phyloP scores from a whole-genome alignment of 1,140 invertebrate species.

The Drosophila athabasca region DNA sequence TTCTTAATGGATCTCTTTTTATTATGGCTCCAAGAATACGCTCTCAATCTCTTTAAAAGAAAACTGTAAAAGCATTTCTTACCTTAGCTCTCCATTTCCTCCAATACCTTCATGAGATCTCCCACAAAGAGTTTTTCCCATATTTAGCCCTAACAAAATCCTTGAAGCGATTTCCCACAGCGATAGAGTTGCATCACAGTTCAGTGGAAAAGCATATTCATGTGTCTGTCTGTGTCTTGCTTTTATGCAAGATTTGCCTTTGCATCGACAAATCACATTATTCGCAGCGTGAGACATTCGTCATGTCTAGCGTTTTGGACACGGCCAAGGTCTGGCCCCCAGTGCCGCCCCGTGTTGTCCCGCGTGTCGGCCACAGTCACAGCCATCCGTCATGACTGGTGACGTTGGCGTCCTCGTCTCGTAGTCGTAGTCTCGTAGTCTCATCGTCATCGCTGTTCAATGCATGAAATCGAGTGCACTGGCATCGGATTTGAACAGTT shows the following conservation, averaged over 20 bases:
- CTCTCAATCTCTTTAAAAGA: neutral
- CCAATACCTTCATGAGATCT: neutral
- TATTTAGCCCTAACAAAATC: conserved; percentile 5
- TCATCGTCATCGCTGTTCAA: conserved; percentile 43
- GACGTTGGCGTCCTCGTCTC: conserved; percentile 62
- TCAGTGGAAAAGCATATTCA: conserved; percentile 17
- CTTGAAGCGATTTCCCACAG: conserved; percentile 37
- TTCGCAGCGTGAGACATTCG: conserved; percentile 68
- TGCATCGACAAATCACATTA: conserved; percentile 69
- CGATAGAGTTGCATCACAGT: conserved; percentile 25
- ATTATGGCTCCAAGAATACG: no score
- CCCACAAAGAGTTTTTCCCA: no score
- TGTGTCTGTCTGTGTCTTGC: conserved; percentile 27
- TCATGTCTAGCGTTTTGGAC: conserved; percentile 50
- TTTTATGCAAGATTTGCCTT: conserved; percentile 55
- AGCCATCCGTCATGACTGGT: conserved; percentile 69
- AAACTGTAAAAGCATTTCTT: neutral
- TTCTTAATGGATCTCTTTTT: no score
- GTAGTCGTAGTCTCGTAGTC: conserved; percentile 33
- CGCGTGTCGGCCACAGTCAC: conserved; percentile 71
- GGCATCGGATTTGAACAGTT: conserved; percentile 78
- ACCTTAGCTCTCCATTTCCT: neutral
- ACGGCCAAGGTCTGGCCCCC: conserved; percentile 13
- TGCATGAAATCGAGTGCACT: conserved; percentile 65
- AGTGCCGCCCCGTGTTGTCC: conserved; percentile 28